Evolutionary conservation across 2,888 invertebrate species (phyloP).

Genomic region (Pteria penguin): DNA sequence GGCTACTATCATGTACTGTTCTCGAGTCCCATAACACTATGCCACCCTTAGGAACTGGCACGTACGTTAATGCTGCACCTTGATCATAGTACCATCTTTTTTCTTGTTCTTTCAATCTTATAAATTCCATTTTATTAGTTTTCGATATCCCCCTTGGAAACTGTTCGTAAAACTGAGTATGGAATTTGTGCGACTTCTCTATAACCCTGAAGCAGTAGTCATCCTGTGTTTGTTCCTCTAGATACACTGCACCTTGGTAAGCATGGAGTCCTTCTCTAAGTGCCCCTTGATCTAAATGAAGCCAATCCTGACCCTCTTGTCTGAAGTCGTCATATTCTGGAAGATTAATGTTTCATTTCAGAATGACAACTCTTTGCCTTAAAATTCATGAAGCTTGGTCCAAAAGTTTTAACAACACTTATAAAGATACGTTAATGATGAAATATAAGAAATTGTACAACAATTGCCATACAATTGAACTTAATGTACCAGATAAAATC

Average conservation of each 20-base stretch:
- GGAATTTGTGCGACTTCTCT: slow-evolving; percentile 49
- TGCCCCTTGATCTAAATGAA: slow-evolving; percentile 49
- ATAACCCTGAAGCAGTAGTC: slow-evolving; percentile 53
- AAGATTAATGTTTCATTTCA: no score
- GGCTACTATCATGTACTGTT: slow-evolving; percentile 56
- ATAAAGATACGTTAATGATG: no score
- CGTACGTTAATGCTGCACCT: slow-evolving; percentile 44
- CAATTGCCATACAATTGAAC: no score
- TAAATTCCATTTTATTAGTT: slow-evolving; percentile 35
- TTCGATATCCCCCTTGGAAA: slow-evolving; percentile 29
- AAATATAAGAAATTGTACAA: no score
- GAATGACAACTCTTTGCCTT: no score
- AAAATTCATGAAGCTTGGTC: no score
- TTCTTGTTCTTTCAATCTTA: slow-evolving; percentile 28
- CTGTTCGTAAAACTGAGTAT: slow-evolving; percentile 43
- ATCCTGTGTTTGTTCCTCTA: slow-evolving; percentile 46
- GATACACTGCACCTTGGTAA: slow-evolving; percentile 55
- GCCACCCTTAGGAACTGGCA: slow-evolving; percentile 60
- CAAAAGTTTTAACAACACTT: no score
- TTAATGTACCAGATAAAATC: no score
- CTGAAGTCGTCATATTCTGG: slow-evolving; percentile 16
- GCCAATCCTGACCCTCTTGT: slow-evolving; percentile 23
- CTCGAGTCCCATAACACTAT: slow-evolving; percentile 65
- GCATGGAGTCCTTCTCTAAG: slow-evolving; percentile 48
- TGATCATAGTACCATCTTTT: slow-evolving; percentile 38